phyloP scores from a whole-genome alignment of 2,888 invertebrate genomes.

The Aporophyla nigra region DNA sequence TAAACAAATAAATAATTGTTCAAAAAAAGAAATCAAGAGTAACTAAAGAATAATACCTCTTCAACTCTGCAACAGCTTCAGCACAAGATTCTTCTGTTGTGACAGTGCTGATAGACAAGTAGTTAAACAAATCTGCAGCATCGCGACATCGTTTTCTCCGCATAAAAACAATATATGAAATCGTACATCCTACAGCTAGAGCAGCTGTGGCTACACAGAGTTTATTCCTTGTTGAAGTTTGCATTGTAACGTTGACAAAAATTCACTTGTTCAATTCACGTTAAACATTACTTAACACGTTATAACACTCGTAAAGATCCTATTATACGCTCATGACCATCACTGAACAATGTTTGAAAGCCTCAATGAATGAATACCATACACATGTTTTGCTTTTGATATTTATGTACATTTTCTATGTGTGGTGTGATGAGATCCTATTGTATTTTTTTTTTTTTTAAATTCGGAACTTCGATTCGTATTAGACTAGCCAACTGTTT shows the following conservation, averaged over 20 bases:
- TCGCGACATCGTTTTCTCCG: constrained; percentile 64
- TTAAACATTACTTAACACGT: neutral
- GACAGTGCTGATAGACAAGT: constrained; percentile 78
- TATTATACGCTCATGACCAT: constrained; percentile 1
- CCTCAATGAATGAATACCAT: constrained; percentile 28
- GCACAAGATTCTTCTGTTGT: constrained; percentile 76
- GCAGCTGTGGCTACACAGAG: constrained; percentile 72
- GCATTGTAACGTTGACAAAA: constrained; percentile 62
- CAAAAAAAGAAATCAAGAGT: neutral
- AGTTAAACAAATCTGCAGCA: constrained; percentile 76
- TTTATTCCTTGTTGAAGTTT: constrained; percentile 67
- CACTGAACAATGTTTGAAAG: neutral
- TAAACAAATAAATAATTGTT: constrained; percentile 15
- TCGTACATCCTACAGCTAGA: constrained; percentile 73
- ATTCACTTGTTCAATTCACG: neutral
- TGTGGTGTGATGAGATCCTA: neutral
- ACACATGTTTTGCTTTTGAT: constrained; percentile 11
- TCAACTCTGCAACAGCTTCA: constrained; percentile 76
- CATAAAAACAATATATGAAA: constrained; percentile 72
- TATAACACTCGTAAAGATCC: neutral
- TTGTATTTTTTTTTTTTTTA: neutral
- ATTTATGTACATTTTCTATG: neutral
- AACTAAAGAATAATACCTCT: constrained; percentile 70
- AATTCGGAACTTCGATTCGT: neutral
- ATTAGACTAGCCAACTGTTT: no score